phyloP scores from a whole-genome alignment of 2,113 vertebrate genomes.

The Eurystomus gularis region DNA sequence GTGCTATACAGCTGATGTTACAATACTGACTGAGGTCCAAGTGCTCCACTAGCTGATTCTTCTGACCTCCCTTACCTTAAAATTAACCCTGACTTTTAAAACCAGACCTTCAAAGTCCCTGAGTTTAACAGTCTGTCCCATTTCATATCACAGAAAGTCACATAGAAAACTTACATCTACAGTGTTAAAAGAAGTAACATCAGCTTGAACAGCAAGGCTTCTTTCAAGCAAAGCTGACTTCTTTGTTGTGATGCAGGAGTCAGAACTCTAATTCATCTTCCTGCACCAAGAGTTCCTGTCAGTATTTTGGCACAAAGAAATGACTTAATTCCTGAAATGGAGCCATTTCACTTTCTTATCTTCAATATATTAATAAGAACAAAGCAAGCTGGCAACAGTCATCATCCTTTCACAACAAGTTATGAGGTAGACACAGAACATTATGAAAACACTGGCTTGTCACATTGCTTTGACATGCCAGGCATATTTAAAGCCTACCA shows the following conservation, averaged over 20 bases:
- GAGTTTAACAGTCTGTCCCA: neutral
- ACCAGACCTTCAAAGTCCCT: neutral
- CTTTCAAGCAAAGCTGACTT: neutral
- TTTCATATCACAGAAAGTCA: neutral
- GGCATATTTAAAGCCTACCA: constrained; percentile 20
- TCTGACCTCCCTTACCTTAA: neutral
- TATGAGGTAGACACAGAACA: neutral
- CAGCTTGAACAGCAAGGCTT: neutral
- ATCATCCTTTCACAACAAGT: constrained; percentile 26
- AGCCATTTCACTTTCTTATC: constrained; percentile 38
- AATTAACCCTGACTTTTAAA: neutral
- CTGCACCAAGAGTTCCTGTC: neutral
- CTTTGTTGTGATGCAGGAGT: neutral
- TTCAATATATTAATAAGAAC: constrained; percentile 18
- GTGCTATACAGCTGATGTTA: neutral
- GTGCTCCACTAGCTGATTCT: neutral
- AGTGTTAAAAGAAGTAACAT: neutral
- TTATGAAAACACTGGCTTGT: constrained; percentile 29
- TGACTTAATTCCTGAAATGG: constrained; percentile 44
- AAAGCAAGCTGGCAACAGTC: constrained; percentile 38
- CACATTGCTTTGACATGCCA: constrained; percentile 42
- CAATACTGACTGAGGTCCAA: neutral
- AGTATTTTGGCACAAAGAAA: constrained; percentile 16
- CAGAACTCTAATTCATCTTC: constrained; percentile 19
- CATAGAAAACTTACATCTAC: neutral